Percentiles rank a stretch among this genome's conserved stretches.
Conservation (phyloP, 2,113 vertebrate species). For the Casuarius casuarius region DNA sequence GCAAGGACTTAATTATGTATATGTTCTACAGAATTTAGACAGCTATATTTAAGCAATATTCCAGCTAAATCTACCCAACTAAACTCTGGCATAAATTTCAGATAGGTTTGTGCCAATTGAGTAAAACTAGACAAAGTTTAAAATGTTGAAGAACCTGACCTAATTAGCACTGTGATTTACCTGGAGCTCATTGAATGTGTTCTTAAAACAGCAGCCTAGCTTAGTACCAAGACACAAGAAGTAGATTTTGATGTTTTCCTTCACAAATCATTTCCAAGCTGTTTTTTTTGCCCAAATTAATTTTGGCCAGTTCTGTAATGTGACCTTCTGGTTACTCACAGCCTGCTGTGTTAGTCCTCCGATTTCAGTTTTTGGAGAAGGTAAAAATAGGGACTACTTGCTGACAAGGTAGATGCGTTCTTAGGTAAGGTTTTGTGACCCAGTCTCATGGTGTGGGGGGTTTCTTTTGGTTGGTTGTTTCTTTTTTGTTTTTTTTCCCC, state of each 20-base stretch:
- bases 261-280: neutral
- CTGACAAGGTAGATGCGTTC: neutral
- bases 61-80: neutral
- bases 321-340: neutral
- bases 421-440: neutral
- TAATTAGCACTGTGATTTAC: neutral
- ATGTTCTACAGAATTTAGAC: neutral
- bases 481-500: neutral
- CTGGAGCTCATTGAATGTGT: neutral
- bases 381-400: neutral
- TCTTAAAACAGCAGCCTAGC: neutral
- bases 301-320: neutral
- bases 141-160: fast-evolving
- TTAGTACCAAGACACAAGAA: neutral
- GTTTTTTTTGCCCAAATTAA: neutral
- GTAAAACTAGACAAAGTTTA: neutral
- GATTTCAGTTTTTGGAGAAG: neutral
- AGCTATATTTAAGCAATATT: neutral
- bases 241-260: neutral
- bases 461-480: no score
- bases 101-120: neutral
- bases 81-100: neutral
- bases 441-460: fast-evolving
- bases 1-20: neutral
- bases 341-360: neutral